phyloP scores from a whole-genome alignment of 2,888 invertebrate genomes.

The Habroteleia sp. region DNA sequence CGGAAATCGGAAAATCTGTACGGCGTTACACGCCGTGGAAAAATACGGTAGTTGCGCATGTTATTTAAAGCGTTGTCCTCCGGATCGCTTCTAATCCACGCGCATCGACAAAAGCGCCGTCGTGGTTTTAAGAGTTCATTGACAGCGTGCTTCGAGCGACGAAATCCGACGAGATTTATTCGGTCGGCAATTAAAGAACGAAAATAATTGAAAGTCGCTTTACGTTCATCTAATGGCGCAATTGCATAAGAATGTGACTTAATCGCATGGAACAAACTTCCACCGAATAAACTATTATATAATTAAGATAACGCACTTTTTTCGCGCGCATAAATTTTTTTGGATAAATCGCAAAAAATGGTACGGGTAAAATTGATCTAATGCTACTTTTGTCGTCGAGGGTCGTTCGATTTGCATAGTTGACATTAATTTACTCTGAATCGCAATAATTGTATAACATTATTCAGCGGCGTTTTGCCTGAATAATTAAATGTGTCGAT shows the following conservation, averaged over 20 bases:
- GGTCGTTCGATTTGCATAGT: neutral
- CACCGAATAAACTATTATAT: neutral
- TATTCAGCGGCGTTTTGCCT: neutral
- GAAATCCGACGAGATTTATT: too few relatives aligned
- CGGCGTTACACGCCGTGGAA: too few relatives aligned
- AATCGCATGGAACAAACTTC: neutral
- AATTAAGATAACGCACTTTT: slow-evolving; percentile 4
- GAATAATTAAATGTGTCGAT: slow-evolving; percentile 13
- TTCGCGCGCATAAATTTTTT: slow-evolving; percentile 1
- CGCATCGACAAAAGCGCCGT: slow-evolving; percentile 14
- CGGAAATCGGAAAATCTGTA: neutral
- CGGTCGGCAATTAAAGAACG: neutral
- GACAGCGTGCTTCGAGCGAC: too few relatives aligned
- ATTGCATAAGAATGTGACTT: neutral
- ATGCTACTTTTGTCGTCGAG: neutral
- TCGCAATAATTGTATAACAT: neutral
- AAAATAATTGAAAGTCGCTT: neutral
- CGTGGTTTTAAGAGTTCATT: neutral
- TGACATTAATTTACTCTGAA: neutral
- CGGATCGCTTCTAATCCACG: slow-evolving; percentile 6
- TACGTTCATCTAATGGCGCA: neutral
- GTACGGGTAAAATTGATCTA: neutral
- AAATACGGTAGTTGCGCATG: slow-evolving; percentile 17
- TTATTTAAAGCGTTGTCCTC: slow-evolving; percentile 32
- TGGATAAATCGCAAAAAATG: neutral